These are phyloP conservation scores for Melanotaenia maccullochi DNA, from an alignment of 2,797 vertebrate species.

Conservation along the genomic window DNA sequence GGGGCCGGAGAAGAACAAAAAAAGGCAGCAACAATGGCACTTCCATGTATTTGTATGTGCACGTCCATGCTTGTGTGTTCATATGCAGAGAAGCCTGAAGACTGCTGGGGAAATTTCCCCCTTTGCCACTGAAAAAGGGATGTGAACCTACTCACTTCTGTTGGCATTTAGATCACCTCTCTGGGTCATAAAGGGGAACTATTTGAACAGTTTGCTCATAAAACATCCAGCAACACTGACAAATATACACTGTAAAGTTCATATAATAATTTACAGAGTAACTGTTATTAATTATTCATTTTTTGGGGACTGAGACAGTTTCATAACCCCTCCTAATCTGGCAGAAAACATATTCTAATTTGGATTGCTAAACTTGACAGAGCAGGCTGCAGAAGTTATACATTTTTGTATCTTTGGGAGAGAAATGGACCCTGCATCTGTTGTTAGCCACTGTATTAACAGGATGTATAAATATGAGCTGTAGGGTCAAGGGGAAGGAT, in stretches of 20 bases:
- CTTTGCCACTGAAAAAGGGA: conserved; percentile 68
- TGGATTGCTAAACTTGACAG: conserved; percentile 20
- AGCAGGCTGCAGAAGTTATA: not conserved
- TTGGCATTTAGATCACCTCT: conserved; percentile 45
- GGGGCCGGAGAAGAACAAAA: conserved; percentile 47
- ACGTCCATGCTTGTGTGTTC: not conserved
- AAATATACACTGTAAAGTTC: conserved; percentile 34
- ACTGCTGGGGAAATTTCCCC: conserved; percentile 48
- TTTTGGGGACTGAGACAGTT: not conserved
- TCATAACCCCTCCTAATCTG: conserved; percentile 18
- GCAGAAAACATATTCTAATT: conserved; percentile 42
- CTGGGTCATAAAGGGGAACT: conserved; percentile 58
- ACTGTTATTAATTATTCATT: not conserved
- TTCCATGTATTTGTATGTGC: conserved; percentile 26
- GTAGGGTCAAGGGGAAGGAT: conserved; percentile 71
- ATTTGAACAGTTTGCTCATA: conserved; percentile 18
- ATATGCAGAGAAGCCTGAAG: conserved; percentile 6
- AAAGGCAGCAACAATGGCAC: conserved; percentile 48
- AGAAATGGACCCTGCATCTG: conserved; percentile 8
- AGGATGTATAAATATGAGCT: conserved; percentile 69
- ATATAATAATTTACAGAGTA: conserved; percentile 16
- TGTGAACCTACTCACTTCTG: conserved; percentile 79
- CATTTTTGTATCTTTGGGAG: conserved; percentile 24
- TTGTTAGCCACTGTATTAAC: conserved; percentile 49
- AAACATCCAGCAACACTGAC: conserved; percentile 39